These are phyloP conservation scores for Anas bernieri DNA, from an alignment of 2,797 vertebrate species.

Conservation along the genomic window DNA sequence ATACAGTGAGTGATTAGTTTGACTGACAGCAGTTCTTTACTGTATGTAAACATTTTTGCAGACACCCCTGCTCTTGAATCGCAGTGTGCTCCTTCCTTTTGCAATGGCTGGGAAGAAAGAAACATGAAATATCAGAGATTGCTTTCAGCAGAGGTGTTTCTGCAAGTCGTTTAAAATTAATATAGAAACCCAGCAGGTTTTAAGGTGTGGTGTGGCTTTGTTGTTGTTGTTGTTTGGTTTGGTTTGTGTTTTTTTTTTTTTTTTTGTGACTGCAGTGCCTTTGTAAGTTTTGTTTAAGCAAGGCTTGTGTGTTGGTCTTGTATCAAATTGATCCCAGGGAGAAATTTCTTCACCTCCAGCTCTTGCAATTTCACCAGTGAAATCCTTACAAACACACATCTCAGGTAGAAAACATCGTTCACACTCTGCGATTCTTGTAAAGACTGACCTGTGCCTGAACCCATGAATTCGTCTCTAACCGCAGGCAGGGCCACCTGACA, in stretches of 20 bases:
- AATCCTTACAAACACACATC: not conserved
- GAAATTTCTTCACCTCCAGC: not conserved
- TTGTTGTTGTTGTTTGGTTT: too few relatives aligned
- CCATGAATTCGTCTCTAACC: not conserved
- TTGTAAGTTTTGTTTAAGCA: not conserved
- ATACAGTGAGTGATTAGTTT: not conserved
- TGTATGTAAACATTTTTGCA: conserved; percentile 20
- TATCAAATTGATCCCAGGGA: not conserved
- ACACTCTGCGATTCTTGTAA: not conserved
- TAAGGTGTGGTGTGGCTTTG: not conserved
- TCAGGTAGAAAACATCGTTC: not conserved
- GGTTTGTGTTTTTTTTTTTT: too few relatives aligned
- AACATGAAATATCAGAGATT: not conserved
- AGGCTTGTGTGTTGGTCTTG: not conserved
- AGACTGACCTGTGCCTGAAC: not conserved
- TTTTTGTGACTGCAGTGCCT: not conserved
- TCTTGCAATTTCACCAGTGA: not conserved
- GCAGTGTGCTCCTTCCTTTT: not conserved
- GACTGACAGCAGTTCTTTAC: conserved; percentile 21
- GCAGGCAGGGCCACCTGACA: not conserved
- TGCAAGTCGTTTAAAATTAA: not conserved
- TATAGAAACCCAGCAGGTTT: not conserved
- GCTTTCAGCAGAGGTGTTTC: not conserved
- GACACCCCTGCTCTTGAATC: not conserved
- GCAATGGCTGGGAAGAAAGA: not conserved